Percentiles rank a stretch among this genome's conserved stretches.
Evolutionary conservation across 2,888 invertebrate genomes (phyloP).

Genomic region (Protodeltote pygarga): DNA sequence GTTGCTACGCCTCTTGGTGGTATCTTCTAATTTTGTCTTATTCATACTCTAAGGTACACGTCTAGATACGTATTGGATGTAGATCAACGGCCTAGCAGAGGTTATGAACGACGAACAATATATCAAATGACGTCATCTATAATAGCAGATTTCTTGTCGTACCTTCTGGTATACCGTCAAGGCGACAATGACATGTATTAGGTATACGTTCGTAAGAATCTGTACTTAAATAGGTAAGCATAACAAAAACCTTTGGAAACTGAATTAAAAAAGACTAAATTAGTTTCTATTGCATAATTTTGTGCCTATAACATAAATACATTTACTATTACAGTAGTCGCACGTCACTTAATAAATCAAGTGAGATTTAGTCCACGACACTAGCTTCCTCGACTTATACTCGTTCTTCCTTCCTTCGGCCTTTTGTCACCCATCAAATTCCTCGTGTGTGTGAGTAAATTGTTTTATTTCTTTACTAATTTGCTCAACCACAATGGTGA

Average conservation of each 20-base stretch:
- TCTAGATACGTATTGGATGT: slow-evolving; percentile 59
- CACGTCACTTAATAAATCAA: no score
- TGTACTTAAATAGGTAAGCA: no score
- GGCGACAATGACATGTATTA: neutral
- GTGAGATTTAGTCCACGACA: no score
- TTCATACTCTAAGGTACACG: slow-evolving; percentile 35
- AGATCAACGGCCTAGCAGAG: slow-evolving; percentile 64
- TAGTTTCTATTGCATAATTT: neutral
- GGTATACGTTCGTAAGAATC: no score
- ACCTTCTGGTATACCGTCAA: slow-evolving; percentile 14
- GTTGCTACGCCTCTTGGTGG: no score
- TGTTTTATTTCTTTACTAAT: no score
- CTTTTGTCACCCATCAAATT: no score
- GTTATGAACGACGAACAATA: slow-evolving; percentile 57
- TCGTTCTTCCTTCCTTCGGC: no score
- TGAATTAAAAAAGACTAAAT: neutral
- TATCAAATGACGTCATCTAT: slow-evolving; percentile 48
- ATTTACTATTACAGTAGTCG: neutral
- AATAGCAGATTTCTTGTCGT: slow-evolving; percentile 25
- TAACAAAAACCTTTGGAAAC: neutral
- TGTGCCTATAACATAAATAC: neutral
- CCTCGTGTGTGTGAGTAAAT: no score
- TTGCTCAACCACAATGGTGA: no score
- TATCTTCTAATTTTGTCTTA: slow-evolving; percentile 10
- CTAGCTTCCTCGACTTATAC: no score